phyloP scores from a whole-genome alignment of 1,140 invertebrate species.

The Drosophila funebris region DNA sequence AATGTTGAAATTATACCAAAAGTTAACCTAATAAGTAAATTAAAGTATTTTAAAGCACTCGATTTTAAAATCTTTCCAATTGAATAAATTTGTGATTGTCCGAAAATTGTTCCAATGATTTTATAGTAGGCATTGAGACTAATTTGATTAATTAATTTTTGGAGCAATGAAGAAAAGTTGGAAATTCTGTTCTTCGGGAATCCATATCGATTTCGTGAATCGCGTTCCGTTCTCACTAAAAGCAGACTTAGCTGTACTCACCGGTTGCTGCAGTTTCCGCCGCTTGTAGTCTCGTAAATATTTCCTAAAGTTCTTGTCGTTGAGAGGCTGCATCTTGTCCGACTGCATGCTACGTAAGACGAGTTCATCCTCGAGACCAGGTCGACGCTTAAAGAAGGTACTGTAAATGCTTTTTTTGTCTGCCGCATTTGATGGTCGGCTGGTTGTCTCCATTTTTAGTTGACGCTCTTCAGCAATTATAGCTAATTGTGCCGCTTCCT shows the following conservation, averaged over 20 bases:
- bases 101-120: too few relatives aligned
- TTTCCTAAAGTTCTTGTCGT: constrained; percentile 88
- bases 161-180: too few relatives aligned
- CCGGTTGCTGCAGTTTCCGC: constrained; percentile 86
- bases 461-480: constrained; percentile 30
- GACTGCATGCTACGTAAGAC: constrained; percentile 58
- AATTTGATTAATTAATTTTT: too few relatives aligned
- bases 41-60: too few relatives aligned
- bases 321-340: constrained; percentile 55
- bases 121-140: too few relatives aligned
- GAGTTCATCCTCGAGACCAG: constrained; percentile 62
- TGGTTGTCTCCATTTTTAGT: constrained; percentile 32
- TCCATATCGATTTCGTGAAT: too few relatives aligned
- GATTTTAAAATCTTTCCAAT: too few relatives aligned
- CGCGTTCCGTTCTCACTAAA: too few relatives aligned
- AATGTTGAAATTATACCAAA: too few relatives aligned
- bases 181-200: too few relatives aligned
- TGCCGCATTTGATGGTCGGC: constrained; percentile 60
- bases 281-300: constrained; percentile 88
- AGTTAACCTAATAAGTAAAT: too few relatives aligned
- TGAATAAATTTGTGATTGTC: too few relatives aligned
- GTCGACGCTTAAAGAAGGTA: constrained; percentile 68
- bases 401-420: constrained; percentile 77
- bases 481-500: constrained; percentile 32
- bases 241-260: constrained; percentile 58